Evolutionary conservation across 1,140 invertebrate species (phyloP).

Genomic region (Chymomyza costata): DNA sequence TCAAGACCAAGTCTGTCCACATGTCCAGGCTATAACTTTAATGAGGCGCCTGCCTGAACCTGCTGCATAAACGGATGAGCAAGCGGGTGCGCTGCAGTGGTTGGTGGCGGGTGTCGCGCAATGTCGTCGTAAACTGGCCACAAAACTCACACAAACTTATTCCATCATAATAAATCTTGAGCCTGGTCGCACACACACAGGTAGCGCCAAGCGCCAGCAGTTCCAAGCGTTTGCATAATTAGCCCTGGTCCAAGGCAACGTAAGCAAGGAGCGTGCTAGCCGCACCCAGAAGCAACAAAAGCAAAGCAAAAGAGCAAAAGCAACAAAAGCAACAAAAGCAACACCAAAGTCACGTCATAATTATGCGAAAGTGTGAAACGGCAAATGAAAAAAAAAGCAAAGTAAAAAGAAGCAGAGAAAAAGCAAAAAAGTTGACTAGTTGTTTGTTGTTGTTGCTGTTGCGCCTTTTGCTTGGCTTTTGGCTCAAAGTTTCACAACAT

Average conservation of each 20-base stretch:
- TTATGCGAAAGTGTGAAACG: constrained; percentile 65
- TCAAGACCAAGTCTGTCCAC: too few species aligned
- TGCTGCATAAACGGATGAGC: too few species aligned
- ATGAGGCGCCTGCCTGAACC: not conserved
- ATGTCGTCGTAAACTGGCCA: not conserved
- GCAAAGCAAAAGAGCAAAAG: not conserved
- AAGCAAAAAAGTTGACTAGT: constrained; percentile 43
- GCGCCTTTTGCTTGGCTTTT: constrained; percentile 12
- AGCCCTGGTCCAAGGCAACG: constrained; percentile 37
- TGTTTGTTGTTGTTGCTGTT: constrained; percentile 10
- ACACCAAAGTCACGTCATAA: constrained; percentile 40
- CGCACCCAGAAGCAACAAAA: constrained; percentile 7
- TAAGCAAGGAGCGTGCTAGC: constrained; percentile 40
- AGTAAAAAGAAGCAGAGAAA: constrained; percentile 16
- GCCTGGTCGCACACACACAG: too few species aligned
- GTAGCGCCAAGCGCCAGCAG: too few species aligned
- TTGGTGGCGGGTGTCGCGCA: too few species aligned
- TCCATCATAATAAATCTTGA: constrained; percentile 70
- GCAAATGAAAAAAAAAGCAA: constrained; percentile 15
- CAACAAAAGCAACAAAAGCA: not conserved
- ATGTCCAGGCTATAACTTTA: not conserved
- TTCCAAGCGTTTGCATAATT: constrained; percentile 49
- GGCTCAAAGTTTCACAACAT: constrained; percentile 65
- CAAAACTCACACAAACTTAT: constrained; percentile 69
- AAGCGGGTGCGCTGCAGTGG: too few species aligned